Evolutionary conservation across 2,113 vertebrate species (phyloP).

Genomic region (Polypterus bichir): DNA sequence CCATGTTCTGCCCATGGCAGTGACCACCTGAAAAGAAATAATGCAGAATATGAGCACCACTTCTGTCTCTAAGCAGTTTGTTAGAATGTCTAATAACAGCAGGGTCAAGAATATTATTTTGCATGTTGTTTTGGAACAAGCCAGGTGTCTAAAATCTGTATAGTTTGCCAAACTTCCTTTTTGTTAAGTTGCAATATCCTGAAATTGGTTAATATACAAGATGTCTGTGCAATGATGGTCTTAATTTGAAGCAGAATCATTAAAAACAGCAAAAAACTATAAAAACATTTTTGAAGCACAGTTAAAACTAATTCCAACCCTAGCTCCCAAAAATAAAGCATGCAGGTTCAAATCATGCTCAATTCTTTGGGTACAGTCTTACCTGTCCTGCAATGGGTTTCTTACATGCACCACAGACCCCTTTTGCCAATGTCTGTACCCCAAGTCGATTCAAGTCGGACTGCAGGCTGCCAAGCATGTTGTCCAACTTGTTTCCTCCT

Average conservation of each 20-base stretch:
- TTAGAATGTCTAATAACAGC: not conserved
- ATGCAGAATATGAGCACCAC: not conserved
- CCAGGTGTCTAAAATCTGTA: too few relatives aligned
- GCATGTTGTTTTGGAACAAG: too few relatives aligned
- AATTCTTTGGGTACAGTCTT: conserved; percentile 18
- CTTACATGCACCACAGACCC: conserved; percentile 92
- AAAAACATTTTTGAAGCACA: too few relatives aligned
- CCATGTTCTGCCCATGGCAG: conserved; percentile 96
- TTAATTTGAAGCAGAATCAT: too few relatives aligned
- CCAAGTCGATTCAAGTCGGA: conserved; percentile 93
- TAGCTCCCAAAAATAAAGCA: too few relatives aligned
- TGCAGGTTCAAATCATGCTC: too few relatives aligned
- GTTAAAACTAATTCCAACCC: too few relatives aligned
- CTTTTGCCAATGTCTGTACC: conserved; percentile 90
- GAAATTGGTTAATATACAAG: not conserved
- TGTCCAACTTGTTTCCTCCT: conserved; percentile 91
- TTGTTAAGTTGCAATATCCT: not conserved
- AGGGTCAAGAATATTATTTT: not conserved
- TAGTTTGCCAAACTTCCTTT: too few relatives aligned
- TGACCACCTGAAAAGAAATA: conserved; percentile 67
- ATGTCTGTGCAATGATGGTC: too few relatives aligned
- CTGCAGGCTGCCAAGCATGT: conserved; percentile 94
- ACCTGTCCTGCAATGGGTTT: conserved; percentile 97
- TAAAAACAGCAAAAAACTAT: too few relatives aligned
- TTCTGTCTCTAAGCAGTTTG: not conserved